Evolutionary conservation across 2,113 vertebrate genomes (phyloP), one percentile per base, ranked within the genome.

Genomic region (Macquaria australasica): DNA sequence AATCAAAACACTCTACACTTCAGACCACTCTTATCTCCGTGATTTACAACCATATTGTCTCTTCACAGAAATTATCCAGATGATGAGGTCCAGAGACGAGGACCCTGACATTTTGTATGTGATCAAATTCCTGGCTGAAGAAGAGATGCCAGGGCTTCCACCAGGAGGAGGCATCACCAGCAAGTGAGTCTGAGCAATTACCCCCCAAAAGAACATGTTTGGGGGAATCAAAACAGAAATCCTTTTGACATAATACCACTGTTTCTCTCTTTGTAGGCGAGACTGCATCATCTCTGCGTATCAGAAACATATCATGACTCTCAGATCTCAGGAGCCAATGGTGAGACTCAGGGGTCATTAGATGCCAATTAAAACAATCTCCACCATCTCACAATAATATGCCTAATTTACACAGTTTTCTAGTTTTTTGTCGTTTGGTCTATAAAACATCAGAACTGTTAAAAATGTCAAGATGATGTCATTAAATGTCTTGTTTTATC

Each of bases 141-240:
- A 97, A 48, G 79, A 92, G 55, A 94, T 96, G 25, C 95, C 92
- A 0, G 95, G 95, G 45, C 94, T 97, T 18, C 97, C 96, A 83
- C 95, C 96, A 28, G 96, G 96, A 34, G 96, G 96, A 25, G 96
- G 97, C 28, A 91, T 97, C 82, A 94, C 95, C 67, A 96, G 96
- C 96, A 97, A 97, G 96, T 97, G 83, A 96, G 96, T 80, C 66
- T 10, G 34, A 86, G 20, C 34, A 60, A 53, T 3, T 6, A 0
- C 12, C 16, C 7, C 45, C 0, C 28, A 18, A 28, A n/a, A 51
- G 18, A 0, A 39, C 11, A 45, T n/a, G 39, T 34, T 58, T 48
- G 3, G 14, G 2, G 11, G 6, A 41, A 55, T 55, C 7, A 41
- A 53, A 68, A 43, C 8, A 11, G 8, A 45, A 76, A 31, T 37